Evolutionary conservation across 2,113 vertebrate species (phyloP), one percentile per base, ranked within the genome.

Genomic region (Pterocles burchelli): DNA sequence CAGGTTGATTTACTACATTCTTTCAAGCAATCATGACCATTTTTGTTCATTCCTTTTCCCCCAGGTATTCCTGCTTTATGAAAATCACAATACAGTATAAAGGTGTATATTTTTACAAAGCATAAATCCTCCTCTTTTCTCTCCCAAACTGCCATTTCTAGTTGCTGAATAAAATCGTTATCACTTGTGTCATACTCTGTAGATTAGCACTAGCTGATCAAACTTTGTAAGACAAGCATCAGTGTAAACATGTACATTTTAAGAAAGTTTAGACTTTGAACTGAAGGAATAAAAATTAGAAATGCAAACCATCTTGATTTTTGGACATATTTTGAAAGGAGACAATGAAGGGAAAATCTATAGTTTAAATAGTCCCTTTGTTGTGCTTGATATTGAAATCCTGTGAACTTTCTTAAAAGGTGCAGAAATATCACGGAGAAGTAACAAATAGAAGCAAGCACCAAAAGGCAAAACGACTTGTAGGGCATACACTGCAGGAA

Each of bases 261-360:
- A 91, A 62, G 48, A 54, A 93, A 95, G 31, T 85, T 96, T 94
- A 93, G 81, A 77, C 54, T 85, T 91, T 65, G 88, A 94, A 89
- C 54, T 31, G 36, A 73, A 76, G 14, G 63, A 88, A 88, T 65
- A 75, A 72, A 85, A 91, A 76, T 78, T 33, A 74, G 25, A 89
- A 91, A 66, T 85, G 41, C 58, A 73, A 80, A 79, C 18, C 18
- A 70, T 58, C 16, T 51, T 72, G 41, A 36, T 80, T 58, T 89
- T 85, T 79, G 62, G 21, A 54, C 67, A 14, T 61, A 51, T 38
- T 80, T 85, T 73, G 36, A 83, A 93, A 2, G 0, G 75, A 65
- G 43, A 90, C 25, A 72, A 22, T 4, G 25, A 83, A 41, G 33
- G 17, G 5, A 85, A 94, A 93, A 55, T 18, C 45, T 68, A 21